These are phyloP conservation scores for Takifugu rubripes DNA, from an alignment of 2,797 vertebrate genomes.

Conservation along the genomic window DNA sequence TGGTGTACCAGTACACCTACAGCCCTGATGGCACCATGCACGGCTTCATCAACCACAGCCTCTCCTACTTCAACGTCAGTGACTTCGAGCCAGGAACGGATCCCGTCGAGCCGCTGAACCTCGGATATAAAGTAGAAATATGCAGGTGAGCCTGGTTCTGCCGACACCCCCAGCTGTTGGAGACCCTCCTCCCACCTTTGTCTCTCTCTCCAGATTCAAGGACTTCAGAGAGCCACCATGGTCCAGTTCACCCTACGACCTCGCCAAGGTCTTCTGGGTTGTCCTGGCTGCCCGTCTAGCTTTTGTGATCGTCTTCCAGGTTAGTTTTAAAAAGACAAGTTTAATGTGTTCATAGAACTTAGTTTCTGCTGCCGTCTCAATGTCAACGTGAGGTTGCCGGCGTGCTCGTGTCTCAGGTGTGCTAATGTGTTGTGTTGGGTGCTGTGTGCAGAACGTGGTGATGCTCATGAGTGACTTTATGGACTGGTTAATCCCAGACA, in stretches of 20 bases:
- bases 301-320: constrained; percentile 97
- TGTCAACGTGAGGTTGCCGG: background rate
- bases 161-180: too few species aligned
- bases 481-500: constrained; percentile 98
- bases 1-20: constrained; percentile 95
- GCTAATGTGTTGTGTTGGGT: background rate
- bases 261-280: constrained; percentile 95
- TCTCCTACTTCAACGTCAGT: constrained; percentile 92
- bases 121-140: constrained; percentile 83
- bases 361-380: too few species aligned
- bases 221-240: constrained; percentile 93
- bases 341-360: background rate
- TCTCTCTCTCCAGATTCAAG: constrained; percentile 73
- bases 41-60: constrained; percentile 91
- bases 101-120: constrained; percentile 78
- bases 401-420: background rate
- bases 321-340: constrained; percentile 39
- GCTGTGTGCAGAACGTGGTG: constrained; percentile 88
- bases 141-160: constrained; percentile 82
- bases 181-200: background rate
- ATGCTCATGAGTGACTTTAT: constrained; percentile 99
- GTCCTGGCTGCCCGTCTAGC: constrained; percentile 89
- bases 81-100: constrained; percentile 87
- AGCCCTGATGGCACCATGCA: constrained; percentile 91
- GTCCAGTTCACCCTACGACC: constrained; percentile 86